Conservation (phyloP, 2,113 vertebrate genomes). For the Trichomycterus rosablanca region DNA sequence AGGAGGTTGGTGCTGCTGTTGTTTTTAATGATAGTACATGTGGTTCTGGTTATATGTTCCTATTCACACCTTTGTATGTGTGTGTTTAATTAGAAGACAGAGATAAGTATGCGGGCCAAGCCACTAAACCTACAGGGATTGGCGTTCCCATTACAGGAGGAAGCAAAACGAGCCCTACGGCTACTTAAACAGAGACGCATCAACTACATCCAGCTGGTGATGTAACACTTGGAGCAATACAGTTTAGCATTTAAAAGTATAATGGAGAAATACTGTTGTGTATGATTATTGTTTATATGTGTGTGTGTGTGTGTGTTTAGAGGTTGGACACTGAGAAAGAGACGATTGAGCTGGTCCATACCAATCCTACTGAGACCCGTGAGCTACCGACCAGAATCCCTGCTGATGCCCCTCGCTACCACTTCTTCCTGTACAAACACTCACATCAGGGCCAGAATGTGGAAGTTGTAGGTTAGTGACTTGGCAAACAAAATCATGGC, state of each 20-base stretch:
- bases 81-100: conserved; percentile 81
- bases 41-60: conserved; percentile 34
- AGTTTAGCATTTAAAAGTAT: too few relatives aligned
- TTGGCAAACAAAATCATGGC: too few relatives aligned
- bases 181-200: conserved; percentile 83
- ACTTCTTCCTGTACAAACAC: conserved; percentile 95
- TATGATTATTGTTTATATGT: too few relatives aligned
- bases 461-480: conserved; percentile 86
- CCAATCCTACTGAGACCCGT: conserved; percentile 78
- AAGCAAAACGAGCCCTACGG: conserved; percentile 84
- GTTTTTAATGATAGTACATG: neutral
- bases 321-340: conserved; percentile 88
- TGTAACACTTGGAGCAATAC: too few relatives aligned
- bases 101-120: conserved; percentile 92
- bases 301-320: conserved; percentile 57
- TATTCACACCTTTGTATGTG: conserved; percentile 44
- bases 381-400: conserved; percentile 88
- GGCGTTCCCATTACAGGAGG: conserved; percentile 86
- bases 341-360: conserved; percentile 91
- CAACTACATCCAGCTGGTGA: conserved; percentile 96
- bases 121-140: conserved; percentile 90
- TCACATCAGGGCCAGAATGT: conserved; percentile 85
- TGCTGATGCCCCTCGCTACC: conserved; percentile 86
- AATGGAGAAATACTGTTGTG: too few relatives aligned
- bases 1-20: neutral